Conservation (phyloP, 2,113 vertebrate genomes). For the Alligator sinensis region DNA sequence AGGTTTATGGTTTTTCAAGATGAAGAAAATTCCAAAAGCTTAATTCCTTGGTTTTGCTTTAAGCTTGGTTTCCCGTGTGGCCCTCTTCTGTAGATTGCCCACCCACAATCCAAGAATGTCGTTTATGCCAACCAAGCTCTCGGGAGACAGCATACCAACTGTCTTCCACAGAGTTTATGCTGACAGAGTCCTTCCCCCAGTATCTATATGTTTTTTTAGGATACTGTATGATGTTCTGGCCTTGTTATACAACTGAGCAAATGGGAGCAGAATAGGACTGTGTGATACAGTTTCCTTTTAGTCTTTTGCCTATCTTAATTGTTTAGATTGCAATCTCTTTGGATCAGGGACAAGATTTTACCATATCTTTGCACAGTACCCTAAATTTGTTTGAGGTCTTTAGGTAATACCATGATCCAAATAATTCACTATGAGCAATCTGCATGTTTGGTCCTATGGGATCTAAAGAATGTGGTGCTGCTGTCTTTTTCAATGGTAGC, state of each 20-base stretch:
- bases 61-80: no score
- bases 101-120: no score
- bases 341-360: neutral
- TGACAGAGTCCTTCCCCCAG: neutral
- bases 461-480: neutral
- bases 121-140: neutral
- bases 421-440: neutral
- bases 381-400: neutral
- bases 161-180: neutral
- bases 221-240: neutral
- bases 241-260: neutral
- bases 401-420: neutral
- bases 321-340: neutral
- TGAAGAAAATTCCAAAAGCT: no score
- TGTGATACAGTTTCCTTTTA: neutral
- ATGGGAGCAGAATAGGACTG: neutral
- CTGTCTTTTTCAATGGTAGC: neutral
- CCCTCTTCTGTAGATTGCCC: no score
- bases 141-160: neutral
- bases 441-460: neutral
- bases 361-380: neutral
- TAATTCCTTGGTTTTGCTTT: no score
- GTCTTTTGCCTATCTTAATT: neutral
- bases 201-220: neutral
- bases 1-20: no score